phyloP scores from a whole-genome alignment of 2,888 invertebrate genomes.

The Trichogramma evanescens region DNA sequence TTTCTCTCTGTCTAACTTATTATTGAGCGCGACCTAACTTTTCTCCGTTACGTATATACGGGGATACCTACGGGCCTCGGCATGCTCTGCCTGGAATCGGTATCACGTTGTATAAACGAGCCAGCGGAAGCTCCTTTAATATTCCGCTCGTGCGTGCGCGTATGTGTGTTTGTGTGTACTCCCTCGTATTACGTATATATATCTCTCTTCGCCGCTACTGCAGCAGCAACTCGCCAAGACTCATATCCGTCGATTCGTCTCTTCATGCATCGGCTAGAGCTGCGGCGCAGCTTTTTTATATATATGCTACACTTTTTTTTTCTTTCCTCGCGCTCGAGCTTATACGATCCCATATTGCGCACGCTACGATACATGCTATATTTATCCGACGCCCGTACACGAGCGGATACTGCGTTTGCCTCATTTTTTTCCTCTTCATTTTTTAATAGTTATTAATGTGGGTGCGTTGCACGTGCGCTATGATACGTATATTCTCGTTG shows the following conservation, averaged over 20 bases:
- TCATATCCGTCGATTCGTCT: background rate
- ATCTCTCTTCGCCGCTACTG: background rate
- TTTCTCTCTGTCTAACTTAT: background rate
- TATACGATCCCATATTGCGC: background rate
- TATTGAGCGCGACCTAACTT: slow-evolving; percentile 2
- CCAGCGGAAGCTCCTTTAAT: slow-evolving; percentile 5
- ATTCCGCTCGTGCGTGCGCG: slow-evolving; percentile 3
- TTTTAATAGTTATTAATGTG: too few relatives aligned
- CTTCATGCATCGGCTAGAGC: too few relatives aligned
- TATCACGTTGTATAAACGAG: background rate
- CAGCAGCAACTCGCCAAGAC: too few relatives aligned
- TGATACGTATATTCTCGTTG: too few relatives aligned
- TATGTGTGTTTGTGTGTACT: background rate
- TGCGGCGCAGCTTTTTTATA: too few relatives aligned
- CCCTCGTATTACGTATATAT: slow-evolving; percentile 11
- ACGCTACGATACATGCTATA: background rate
- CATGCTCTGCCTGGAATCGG: background rate
- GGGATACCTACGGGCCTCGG: background rate
- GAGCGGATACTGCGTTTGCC: background rate
- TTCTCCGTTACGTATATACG: background rate
- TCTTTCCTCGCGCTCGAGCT: too few relatives aligned
- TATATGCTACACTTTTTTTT: too few relatives aligned
- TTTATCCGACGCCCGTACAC: background rate
- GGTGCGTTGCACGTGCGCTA: too few relatives aligned
- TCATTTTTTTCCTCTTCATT: too few relatives aligned